These are phyloP conservation scores for Eulemur rufifrons DNA, from an alignment of 2,113 vertebrate species.

Conservation along the genomic window DNA sequence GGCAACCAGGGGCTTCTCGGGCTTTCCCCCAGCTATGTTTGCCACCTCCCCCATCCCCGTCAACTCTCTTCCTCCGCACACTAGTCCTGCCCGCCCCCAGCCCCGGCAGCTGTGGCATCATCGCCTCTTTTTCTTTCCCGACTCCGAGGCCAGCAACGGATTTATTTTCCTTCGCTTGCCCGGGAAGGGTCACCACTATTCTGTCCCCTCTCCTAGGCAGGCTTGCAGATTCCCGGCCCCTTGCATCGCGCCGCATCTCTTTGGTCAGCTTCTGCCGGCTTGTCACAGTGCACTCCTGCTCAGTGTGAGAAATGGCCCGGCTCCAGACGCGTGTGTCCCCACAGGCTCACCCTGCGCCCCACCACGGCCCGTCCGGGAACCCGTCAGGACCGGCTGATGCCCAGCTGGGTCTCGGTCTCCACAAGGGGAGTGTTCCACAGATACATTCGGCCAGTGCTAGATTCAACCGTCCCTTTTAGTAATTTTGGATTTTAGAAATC, in stretches of 20 bases:
- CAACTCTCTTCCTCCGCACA: not conserved
- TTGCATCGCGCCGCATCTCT: not conserved
- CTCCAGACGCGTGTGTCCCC: fast-evolving
- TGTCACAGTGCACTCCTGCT: not conserved
- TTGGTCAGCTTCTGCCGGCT: not conserved
- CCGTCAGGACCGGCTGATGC: not conserved
- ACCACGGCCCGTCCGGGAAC: not conserved
- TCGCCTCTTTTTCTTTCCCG: not conserved
- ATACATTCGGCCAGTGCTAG: not conserved
- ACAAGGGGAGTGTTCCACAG: not conserved
- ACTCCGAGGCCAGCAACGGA: not conserved
- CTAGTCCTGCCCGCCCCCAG: too few relatives aligned
- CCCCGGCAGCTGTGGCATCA: not conserved
- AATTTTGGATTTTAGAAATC: not conserved
- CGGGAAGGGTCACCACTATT: not conserved
- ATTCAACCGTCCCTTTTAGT: not conserved
- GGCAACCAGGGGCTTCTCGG: not conserved
- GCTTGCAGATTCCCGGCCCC: not conserved
- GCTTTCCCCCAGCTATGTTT: not conserved
- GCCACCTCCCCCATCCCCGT: not conserved
- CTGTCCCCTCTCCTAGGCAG: not conserved
- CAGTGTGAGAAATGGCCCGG: not conserved
- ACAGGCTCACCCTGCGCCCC: not conserved
- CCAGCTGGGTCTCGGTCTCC: not conserved
- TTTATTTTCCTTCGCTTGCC: not conserved